Percentiles rank a stretch among this genome's conserved stretches.
Conservation (phyloP, 2,888 invertebrate species). For the Archips crataeganus region DNA sequence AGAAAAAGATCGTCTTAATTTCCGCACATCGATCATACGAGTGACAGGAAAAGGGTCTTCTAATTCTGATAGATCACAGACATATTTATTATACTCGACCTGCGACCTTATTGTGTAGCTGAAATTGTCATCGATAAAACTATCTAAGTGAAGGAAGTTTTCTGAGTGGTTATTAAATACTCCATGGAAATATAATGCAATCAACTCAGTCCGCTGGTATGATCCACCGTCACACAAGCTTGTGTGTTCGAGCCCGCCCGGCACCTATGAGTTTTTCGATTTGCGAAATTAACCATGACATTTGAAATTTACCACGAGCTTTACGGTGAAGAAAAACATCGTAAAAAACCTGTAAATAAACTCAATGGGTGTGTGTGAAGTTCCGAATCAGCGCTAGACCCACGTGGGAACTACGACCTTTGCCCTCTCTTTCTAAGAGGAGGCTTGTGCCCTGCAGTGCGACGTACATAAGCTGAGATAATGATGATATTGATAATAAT, state of each 20-base stretch:
- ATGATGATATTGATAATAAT: too few relatives aligned
- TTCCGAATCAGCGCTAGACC: too few relatives aligned
- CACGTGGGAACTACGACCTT: too few relatives aligned
- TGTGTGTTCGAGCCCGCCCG: background rate
- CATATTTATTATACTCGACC: constrained; percentile 75
- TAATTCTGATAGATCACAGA: constrained; percentile 83
- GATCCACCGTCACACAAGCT: background rate
- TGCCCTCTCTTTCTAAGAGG: too few relatives aligned
- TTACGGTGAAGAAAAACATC: too few relatives aligned
- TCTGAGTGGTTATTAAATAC: background rate
- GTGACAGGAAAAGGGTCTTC: constrained; percentile 79
- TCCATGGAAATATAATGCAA: background rate
- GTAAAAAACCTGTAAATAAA: too few relatives aligned
- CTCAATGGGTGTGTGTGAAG: too few relatives aligned
- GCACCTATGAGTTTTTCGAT: too few relatives aligned
- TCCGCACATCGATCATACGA: constrained; percentile 82
- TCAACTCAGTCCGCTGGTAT: background rate
- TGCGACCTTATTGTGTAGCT: constrained; percentile 59
- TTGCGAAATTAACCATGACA: too few relatives aligned
- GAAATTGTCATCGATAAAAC: constrained; percentile 5
- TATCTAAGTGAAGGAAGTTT: background rate
- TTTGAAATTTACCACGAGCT: too few relatives aligned
- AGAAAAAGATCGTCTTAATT: constrained; percentile 84
- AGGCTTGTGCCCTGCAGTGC: too few relatives aligned
- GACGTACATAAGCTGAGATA: too few relatives aligned